Evolutionary conservation across 2,797 vertebrate species (phyloP).

Genomic region (Lepus townsendii): DNA sequence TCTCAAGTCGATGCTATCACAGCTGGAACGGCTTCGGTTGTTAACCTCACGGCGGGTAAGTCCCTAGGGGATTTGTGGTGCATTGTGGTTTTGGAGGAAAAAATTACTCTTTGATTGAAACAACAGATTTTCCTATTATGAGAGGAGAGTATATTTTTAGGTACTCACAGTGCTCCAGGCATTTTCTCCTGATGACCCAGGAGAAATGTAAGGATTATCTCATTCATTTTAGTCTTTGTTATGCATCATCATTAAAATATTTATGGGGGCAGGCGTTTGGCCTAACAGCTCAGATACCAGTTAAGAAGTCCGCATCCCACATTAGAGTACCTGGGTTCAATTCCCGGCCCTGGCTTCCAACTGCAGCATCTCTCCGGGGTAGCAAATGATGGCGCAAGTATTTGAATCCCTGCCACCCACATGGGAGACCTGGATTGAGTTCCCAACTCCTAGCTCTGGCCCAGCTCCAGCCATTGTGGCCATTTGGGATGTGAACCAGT

Average conservation of each 20-base stretch:
- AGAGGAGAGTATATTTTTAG: conserved; percentile 66
- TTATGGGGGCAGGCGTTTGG: not conserved
- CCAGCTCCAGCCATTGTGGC: too few species aligned
- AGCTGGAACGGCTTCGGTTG: conserved; percentile 98
- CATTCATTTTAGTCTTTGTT: not conserved
- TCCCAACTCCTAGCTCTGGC: too few species aligned
- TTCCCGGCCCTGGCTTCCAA: too few species aligned
- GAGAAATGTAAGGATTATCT: conserved; percentile 2
- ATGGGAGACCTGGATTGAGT: too few species aligned
- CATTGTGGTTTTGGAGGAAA: not conserved
- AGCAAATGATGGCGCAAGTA: too few species aligned
- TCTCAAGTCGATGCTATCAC: conserved; percentile 99
- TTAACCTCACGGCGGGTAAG: conserved; percentile 99
- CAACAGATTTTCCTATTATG: conserved; percentile 51
- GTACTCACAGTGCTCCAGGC: not conserved
- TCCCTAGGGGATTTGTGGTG: conserved; percentile 39
- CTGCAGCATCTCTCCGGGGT: too few species aligned
- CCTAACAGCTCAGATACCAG: too few species aligned
- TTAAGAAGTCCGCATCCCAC: too few species aligned
- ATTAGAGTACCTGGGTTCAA: too few species aligned
- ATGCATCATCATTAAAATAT: not conserved
- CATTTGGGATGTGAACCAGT: too few species aligned
- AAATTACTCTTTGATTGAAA: conserved; percentile 60
- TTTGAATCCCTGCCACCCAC: too few species aligned
- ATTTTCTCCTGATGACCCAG: conserved; percentile 52